These are phyloP conservation scores for Leptinotarsa haldemani DNA, from an alignment of 2,888 invertebrate species.

Conservation along the genomic window DNA sequence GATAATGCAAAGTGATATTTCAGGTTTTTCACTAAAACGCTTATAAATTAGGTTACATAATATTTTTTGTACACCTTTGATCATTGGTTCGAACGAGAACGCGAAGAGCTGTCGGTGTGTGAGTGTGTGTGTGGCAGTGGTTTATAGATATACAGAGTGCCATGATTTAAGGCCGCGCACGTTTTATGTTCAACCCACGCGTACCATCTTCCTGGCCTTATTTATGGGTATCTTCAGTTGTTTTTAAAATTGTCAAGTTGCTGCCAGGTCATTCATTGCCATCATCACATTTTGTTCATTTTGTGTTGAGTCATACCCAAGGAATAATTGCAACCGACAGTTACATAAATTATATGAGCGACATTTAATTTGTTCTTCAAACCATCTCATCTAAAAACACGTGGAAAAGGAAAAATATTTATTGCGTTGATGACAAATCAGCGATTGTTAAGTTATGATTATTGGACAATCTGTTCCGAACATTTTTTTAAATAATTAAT, in stretches of 20 bases:
- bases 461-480: neutral
- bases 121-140: slow-evolving; percentile 62
- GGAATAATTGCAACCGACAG: slow-evolving; percentile 18
- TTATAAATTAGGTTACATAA: slow-evolving; percentile 44
- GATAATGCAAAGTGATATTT: slow-evolving; percentile 4
- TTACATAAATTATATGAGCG: slow-evolving; percentile 18
- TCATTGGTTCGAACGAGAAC: slow-evolving; percentile 41
- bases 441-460: slow-evolving; percentile 3
- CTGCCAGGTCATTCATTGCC: slow-evolving; percentile 45
- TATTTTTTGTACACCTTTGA: slow-evolving; percentile 47
- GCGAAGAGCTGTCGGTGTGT: slow-evolving; percentile 42
- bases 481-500: neutral
- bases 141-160: slow-evolving; percentile 63
- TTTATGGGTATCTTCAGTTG: slow-evolving; percentile 63
- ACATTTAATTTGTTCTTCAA: slow-evolving; percentile 17
- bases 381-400: neutral
- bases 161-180: slow-evolving; percentile 65
- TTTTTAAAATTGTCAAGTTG: slow-evolving; percentile 62
- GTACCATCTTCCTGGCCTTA: slow-evolving; percentile 64
- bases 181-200: slow-evolving; percentile 66
- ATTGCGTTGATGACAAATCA: slow-evolving; percentile 8
- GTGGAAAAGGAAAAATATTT: neutral
- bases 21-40: slow-evolving; percentile 24
- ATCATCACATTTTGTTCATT: slow-evolving; percentile 41
- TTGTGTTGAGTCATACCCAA: slow-evolving; percentile 26